Evolutionary conservation across 2,888 invertebrate genomes (phyloP).

Genomic region (Octonoba sinensis): DNA sequence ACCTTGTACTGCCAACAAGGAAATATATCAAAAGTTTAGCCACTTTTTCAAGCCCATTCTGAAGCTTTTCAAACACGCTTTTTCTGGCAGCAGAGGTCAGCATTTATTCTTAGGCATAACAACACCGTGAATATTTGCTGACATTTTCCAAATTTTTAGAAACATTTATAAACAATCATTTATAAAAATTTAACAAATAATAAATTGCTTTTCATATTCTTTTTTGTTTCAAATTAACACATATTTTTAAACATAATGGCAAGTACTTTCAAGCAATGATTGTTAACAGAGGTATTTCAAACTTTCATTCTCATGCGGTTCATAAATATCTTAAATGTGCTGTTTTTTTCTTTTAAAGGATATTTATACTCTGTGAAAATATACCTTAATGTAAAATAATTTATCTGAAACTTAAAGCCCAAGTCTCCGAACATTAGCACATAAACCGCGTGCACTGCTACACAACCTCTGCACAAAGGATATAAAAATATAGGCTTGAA

Average conservation of each 20-base stretch:
- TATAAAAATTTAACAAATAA: conserved; percentile 61
- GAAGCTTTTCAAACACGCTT: conserved; percentile 35
- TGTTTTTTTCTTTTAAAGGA: not conserved
- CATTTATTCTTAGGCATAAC: conserved; percentile 12
- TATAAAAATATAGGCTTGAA: conserved; percentile 65
- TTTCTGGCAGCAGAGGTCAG: conserved; percentile 13
- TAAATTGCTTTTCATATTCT: conserved; percentile 45
- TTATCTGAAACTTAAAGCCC: conserved; percentile 56
- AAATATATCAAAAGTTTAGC: conserved; percentile 1
- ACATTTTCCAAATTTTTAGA: conserved; percentile 44
- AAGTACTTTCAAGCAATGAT: conserved; percentile 39
- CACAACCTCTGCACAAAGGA: conserved; percentile 60
- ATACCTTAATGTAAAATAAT: conserved; percentile 59
- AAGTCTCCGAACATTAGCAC: conserved; percentile 46
- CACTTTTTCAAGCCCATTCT: conserved; percentile 13
- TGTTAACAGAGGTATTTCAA: conserved; percentile 54
- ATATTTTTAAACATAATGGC: conserved; percentile 26
- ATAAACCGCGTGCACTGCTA: conserved; percentile 59
- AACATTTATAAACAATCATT: conserved; percentile 55
- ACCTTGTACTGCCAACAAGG: conserved; percentile 35
- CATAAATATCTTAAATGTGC: not conserved
- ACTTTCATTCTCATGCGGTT: conserved; percentile 11
- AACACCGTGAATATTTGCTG: conserved; percentile 11
- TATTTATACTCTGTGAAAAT: conserved; percentile 36
- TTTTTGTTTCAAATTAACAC: conserved; percentile 27